Evolutionary conservation across 2,113 vertebrate genomes (phyloP), one percentile per base, ranked within the genome.

Genomic region (Felis chaus): DNA sequence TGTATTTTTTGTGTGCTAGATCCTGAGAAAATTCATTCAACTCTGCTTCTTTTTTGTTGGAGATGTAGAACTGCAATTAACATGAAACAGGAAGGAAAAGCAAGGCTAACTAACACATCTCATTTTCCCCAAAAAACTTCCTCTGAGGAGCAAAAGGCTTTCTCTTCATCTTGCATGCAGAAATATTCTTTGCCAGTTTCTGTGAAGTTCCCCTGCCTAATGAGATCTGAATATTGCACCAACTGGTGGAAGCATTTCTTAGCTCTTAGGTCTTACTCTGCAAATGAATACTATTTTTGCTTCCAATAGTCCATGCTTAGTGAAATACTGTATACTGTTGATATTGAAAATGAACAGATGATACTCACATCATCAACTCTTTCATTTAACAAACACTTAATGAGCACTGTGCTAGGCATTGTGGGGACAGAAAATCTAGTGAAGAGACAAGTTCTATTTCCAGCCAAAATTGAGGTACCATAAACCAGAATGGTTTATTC

Each of bases 31-130:
- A 87, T 94, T 74, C 55, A 86, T 87, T 97, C 63, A 96, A 13
- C 23, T 96, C 78, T 95, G 61, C 55, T 95, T 82, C 76, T 12
- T 93, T 89, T 97, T 93, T 71, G 31, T 94, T 85, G 4, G 33
- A 97, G 68, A 93, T 71, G 16, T 96, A 90, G 76, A 94, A 87
- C n/a, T 89, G 4, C 61, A 97, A 89, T 96, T 97, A 97, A 91
- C 61, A 94, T 39, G 31, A 94, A 96, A 65, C 66, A 88, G 84
- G 36, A 66, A 97, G 9, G 39, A 94, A 96, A 95, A 78, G 76
- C 71, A 97, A 96, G 53, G 84, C 39, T 63, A 97, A 94, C 19
- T 63, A 97, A 94, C 19, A 7, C 33, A 97, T 63, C 63, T 95
- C 81, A 94, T 97, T 96, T 97, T 80, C 74, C 41, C 36, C 45